phyloP scores from a whole-genome alignment of 2,113 vertebrate species.

The Ellobius talpinus region DNA sequence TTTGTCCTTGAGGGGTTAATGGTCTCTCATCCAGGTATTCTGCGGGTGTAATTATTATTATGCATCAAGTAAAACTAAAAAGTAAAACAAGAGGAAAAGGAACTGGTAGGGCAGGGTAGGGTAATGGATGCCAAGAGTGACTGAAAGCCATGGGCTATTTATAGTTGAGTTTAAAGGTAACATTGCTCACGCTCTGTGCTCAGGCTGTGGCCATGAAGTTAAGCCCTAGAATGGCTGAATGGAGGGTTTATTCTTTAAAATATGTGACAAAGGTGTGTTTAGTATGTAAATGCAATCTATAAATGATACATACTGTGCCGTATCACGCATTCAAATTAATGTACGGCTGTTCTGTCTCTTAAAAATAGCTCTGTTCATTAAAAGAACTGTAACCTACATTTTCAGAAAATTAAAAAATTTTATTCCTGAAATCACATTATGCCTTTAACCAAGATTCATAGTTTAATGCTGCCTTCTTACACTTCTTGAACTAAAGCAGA shows the following conservation, averaged over 20 bases:
- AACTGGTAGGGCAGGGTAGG: neutral
- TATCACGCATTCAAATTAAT: constrained; percentile 67
- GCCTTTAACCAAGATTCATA: constrained; percentile 20
- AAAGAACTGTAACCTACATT: constrained; percentile 67
- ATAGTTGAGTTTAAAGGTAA: neutral
- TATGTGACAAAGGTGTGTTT: constrained; percentile 36
- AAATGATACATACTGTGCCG: constrained; percentile 12
- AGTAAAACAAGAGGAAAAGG: neutral
- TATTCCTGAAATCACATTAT: constrained; percentile 27
- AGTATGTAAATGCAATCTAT: constrained; percentile 31
- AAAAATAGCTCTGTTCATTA: constrained; percentile 72
- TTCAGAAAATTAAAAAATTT: constrained; percentile 57
- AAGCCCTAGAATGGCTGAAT: neutral
- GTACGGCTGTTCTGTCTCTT: constrained; percentile 36
- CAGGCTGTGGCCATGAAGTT: neutral
- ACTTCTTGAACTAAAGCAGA: constrained; percentile 17
- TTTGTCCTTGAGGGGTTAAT: constrained; percentile 42
- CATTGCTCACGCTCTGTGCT: neutral
- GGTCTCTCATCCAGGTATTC: neutral
- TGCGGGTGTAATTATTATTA: neutral
- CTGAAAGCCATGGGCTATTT: neutral
- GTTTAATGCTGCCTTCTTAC: neutral
- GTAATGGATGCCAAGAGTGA: neutral
- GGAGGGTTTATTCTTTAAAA: constrained; percentile 13
- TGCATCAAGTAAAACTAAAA: neutral